A percentile compares a stretch with the other conserved stretches of the same genome.
Evolutionary conservation across 2,113 vertebrate species (phyloP).

Genomic region (Oreochromis aureus): DNA sequence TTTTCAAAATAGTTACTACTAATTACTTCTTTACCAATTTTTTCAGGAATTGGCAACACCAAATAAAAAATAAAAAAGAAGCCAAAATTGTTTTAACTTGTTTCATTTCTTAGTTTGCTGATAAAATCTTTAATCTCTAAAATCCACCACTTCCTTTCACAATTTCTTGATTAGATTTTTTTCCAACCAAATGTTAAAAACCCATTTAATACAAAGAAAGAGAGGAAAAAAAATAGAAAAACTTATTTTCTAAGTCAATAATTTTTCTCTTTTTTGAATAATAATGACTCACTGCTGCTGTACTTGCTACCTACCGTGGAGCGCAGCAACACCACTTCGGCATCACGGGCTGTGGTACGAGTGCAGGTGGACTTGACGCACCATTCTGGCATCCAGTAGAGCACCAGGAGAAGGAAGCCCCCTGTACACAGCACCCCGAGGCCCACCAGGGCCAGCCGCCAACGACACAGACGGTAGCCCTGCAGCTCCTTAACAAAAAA

Average conservation of each 20-base stretch:
- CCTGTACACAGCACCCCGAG: slow-evolving; percentile 85
- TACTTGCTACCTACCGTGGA: slow-evolving; percentile 76
- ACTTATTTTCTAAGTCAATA: background rate
- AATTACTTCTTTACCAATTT: background rate
- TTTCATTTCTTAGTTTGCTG: background rate
- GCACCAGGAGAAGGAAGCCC: slow-evolving; percentile 92
- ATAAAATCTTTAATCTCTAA: background rate
- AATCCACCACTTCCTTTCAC: fast-evolving
- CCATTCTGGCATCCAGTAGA: slow-evolving; percentile 99
- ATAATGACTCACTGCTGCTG: background rate
- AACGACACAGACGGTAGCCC: slow-evolving; percentile 85
- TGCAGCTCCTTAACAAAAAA: slow-evolving; percentile 78
- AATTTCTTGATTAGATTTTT: background rate
- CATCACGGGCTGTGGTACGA: slow-evolving; percentile 78
- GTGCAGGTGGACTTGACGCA: slow-evolving; percentile 89
- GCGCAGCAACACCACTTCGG: slow-evolving; percentile 87
- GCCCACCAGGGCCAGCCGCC: slow-evolving; percentile 85
- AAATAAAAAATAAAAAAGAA: background rate
- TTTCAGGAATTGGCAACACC: background rate
- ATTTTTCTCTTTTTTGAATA: background rate
- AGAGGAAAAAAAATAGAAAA: background rate
- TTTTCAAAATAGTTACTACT: background rate
- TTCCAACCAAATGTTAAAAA: background rate
- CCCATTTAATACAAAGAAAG: fast-evolving
- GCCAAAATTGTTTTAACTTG: background rate